Base-by-base conservation (phyloP, 2,113 vertebrate species). In the Nothoprocta perdicaria region DNA sequence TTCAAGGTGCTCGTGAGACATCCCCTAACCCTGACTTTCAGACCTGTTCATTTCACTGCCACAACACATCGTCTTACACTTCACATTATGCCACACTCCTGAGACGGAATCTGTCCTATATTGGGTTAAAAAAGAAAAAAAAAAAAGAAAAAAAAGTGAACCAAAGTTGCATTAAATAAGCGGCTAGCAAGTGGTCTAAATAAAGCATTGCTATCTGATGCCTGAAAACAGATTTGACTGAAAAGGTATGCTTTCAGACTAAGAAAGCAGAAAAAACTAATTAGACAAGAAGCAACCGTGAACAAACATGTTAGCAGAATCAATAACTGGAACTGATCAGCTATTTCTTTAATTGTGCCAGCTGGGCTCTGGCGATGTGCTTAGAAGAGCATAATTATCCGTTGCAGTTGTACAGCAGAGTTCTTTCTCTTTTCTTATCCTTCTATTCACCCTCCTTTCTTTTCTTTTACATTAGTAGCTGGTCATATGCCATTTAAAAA, bases 291-390 rank as follows among this genome's bases (percentile, higher is more conserved):
- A 97, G 96, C 95, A 92, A 97, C 97, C 96, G 60, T 97, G 97
- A 98, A 98, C 97, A 98, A 98, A 98, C 97, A 97, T 97, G 97
- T 98, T 97, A 98, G 97, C 95, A 96, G 96, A 97, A 98, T 97
- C 98, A 98, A 98, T 98, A 98, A 97, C 97, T 98, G 97, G 97
- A 98, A 98, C 97, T 97, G 97, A 98, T 98, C 97, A 97, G 97
- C 97, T 97, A 97, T 98, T 98, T 97, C 97, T 98, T 97, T 97
- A 98, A 98, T 97, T 97, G 97, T 97, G 93, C 97, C 97, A 97
- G 97, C 97, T 97, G 97, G 97, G 93, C 87, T 74, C 91, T 95
- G 38, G 83, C 8, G 86, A 97, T 97, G 95, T 94, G 97, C 96
- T 97, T 93, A 96, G 95, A 95, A 91, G 96, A 97, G 90, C 95